Evolutionary conservation across 2,113 vertebrate genomes (phyloP), one percentile per base, ranked within the genome.

Genomic region (Tichodroma muraria): DNA sequence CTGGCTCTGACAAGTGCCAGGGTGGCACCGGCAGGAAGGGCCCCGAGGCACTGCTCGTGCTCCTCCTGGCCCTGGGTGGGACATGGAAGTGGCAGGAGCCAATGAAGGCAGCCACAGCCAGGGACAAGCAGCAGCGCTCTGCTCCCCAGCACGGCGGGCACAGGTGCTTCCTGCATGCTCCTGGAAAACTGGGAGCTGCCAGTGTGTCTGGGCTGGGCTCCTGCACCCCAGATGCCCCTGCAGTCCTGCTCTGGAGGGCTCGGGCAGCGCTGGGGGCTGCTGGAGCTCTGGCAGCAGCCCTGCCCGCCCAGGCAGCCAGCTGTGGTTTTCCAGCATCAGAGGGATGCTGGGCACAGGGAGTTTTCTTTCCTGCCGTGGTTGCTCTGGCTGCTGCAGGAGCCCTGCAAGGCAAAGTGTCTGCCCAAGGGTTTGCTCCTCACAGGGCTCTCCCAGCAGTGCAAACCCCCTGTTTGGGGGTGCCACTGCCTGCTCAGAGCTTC

Each of bases 1-100:
- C 97, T 73, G 47, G 86, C 61, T 72, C 90, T 95, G 97, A 97
- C 96, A 94, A 89, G 97, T 86, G 96, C 94, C 88, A 35, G 92
- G 19, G 6, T 66, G 60, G 95, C 94, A 79, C 82, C 1, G 31
- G 92, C 92, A 89, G 44, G 30, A 68, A 23, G 70, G 47, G 80
- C 80, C 71, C 40, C 0, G 15, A 33, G 95, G 86, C 44, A 15
- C 44, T 18, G 23, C 86, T 59, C 1, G 0, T 22, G 42, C 59
- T 63, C 33, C 35, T 42, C 30, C 4, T 15, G 90, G 83, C 85
- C 61, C 80, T 8, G 38, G 42, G 35, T 8, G 59, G 79, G 81
- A 60, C 56, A 4, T 13, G 10, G 9, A 20, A 42, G 71, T 33
- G 63, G 54, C 87, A 89, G 87, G 47, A 82, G 70, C 33, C 15